phyloP scores from a whole-genome alignment of 2,113 vertebrate genomes.

The Hippotragus niger region DNA sequence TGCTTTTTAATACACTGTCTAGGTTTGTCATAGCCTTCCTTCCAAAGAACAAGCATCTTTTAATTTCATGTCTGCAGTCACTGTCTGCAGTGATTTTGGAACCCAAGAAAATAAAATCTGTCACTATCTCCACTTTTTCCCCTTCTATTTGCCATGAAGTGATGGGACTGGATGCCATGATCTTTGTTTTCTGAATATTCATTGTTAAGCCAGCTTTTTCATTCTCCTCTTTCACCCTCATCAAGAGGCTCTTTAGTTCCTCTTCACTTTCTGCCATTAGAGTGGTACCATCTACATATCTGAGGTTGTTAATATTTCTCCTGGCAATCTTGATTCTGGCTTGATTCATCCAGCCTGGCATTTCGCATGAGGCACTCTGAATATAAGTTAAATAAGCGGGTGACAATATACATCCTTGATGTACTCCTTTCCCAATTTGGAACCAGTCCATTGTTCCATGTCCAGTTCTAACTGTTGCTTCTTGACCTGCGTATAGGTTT shows the following conservation, averaged over 20 bases:
- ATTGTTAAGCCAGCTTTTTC: background rate
- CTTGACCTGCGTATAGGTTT: background rate
- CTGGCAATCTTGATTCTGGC: background rate
- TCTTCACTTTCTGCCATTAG: background rate
- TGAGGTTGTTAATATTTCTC: background rate
- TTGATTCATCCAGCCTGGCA: background rate
- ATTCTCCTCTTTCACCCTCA: background rate
- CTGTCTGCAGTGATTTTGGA: accelerated
- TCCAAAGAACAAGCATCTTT: background rate
- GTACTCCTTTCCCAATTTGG: background rate
- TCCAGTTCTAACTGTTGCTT: background rate
- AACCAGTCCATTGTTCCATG: background rate
- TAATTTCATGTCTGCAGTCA: background rate
- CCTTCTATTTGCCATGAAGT: background rate
- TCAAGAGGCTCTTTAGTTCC: background rate
- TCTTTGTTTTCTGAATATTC: background rate
- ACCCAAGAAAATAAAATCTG: background rate
- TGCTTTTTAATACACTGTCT: background rate
- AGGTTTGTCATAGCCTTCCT: background rate
- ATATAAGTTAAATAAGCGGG: background rate
- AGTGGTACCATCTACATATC: background rate
- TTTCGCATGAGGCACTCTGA: background rate
- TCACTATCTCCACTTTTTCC: background rate
- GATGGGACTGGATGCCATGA: background rate
- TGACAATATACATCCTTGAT: background rate